phyloP scores from a whole-genome alignment of 1,140 invertebrate genomes.

The Drosophila carrolli region DNA sequence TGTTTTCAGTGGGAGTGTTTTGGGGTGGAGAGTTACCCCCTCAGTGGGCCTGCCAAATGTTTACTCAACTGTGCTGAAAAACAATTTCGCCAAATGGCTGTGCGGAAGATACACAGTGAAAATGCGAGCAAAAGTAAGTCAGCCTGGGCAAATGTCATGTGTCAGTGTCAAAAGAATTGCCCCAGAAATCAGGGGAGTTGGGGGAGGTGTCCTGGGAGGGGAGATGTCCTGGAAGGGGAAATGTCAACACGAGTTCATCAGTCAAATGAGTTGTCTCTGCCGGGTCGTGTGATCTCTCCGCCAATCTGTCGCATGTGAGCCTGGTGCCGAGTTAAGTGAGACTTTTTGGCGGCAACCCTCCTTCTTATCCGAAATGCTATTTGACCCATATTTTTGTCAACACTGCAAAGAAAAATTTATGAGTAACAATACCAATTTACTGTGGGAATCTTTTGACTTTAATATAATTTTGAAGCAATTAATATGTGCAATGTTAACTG shows the following conservation, averaged over 20 bases:
- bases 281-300: constrained; percentile 30
- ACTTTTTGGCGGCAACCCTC: constrained; percentile 51
- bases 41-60: constrained; percentile 55
- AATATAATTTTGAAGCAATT: too few relatives aligned
- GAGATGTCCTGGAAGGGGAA: constrained; percentile 34
- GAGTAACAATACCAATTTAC: not conserved
- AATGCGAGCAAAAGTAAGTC: constrained; percentile 35
- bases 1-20: constrained; percentile 1
- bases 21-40: not conserved
- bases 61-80: constrained; percentile 82
- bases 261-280: constrained; percentile 78
- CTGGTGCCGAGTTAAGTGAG: constrained; percentile 63
- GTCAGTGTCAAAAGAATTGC: constrained; percentile 75
- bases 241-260: constrained; percentile 82
- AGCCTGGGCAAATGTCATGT: constrained; percentile 74
- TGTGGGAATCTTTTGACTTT: too few relatives aligned
- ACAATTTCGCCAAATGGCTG: constrained; percentile 77
- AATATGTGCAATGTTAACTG: too few relatives aligned
- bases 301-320: constrained; percentile 27
- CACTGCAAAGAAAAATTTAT: constrained; percentile 5
- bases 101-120: constrained; percentile 14
- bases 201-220: constrained; percentile 2
- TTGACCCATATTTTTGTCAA: constrained; percentile 42
- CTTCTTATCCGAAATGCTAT: constrained; percentile 14
- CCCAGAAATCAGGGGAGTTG: not conserved